phyloP scores from a whole-genome alignment of 2,888 invertebrate genomes.

The Ennomos quercinarius region DNA sequence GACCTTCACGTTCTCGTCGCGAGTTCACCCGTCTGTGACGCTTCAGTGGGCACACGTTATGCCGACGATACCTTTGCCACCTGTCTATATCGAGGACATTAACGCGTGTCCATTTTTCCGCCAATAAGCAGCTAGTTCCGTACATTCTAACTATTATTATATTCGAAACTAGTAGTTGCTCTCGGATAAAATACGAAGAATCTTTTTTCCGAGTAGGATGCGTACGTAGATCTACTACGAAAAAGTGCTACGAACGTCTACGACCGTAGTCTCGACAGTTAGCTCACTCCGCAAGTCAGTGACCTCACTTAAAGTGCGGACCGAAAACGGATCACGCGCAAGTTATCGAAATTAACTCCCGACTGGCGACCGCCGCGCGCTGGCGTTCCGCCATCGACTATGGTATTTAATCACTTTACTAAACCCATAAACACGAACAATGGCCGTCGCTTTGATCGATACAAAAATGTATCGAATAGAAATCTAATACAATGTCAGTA shows the following conservation, averaged over 20 bases:
- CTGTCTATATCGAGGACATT: no score
- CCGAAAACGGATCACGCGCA: constrained; percentile 55
- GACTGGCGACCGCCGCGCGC: constrained; percentile 57
- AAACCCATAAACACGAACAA: constrained; percentile 74
- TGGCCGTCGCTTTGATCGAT: constrained; percentile 66
- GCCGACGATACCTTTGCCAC: no score
- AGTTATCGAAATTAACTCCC: constrained; percentile 71
- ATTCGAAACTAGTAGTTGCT: no score
- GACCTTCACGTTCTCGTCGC: constrained; percentile 16
- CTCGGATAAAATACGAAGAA: no score
- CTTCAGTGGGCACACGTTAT: not conserved
- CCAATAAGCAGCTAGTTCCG: no score
- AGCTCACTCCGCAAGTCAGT: constrained; percentile 44
- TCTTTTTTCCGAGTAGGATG: no score
- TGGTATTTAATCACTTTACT: constrained; percentile 77
- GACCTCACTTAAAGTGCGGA: constrained; percentile 56
- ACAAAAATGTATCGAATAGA: constrained; percentile 72
- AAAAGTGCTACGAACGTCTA: constrained; percentile 28
- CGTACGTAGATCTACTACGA: not conserved
- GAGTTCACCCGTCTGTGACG: constrained; percentile 26
- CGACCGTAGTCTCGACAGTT: constrained; percentile 25
- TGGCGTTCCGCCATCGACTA: constrained; percentile 61
- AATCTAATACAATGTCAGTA: constrained; percentile 65
- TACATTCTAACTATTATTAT: no score
- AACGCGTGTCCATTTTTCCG: no score